Evolutionary conservation across 2,888 invertebrate species (phyloP).

Genomic region (Philopedon plagiatum): DNA sequence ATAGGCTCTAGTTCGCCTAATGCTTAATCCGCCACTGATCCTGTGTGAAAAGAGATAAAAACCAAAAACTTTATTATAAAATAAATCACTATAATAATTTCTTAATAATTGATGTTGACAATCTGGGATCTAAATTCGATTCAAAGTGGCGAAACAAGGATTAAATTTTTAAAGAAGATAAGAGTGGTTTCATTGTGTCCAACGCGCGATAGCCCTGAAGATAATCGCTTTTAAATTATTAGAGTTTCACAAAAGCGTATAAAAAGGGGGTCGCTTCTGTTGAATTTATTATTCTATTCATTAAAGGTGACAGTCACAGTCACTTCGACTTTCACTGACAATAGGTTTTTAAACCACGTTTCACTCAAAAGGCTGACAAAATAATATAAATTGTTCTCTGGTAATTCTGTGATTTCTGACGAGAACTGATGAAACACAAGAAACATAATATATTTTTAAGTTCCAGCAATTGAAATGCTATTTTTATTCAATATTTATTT

Average conservation of each 20-base stretch:
- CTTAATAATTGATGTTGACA: background rate
- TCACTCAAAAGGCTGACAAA: background rate
- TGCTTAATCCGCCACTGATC: no score
- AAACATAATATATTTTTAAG: no score
- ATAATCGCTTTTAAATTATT: conserved; percentile 8
- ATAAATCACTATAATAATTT: background rate
- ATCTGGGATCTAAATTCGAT: background rate
- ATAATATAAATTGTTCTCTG: background rate
- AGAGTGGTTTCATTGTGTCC: background rate
- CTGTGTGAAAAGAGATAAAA: no score
- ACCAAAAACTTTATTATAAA: background rate
- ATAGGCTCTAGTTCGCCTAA: no score
- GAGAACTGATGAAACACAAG: background rate
- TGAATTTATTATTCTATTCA: background rate
- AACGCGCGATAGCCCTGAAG: background rate
- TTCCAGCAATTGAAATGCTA: no score
- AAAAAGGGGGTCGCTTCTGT: background rate
- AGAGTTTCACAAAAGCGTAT: background rate
- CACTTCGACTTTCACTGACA: background rate
- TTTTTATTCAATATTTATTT: no score
- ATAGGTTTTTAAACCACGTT: background rate
- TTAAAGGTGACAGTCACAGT: background rate
- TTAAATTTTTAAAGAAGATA: background rate
- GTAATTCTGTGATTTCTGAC: background rate
- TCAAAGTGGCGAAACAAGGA: background rate